Evolutionary conservation across 2,888 invertebrate genomes (phyloP).

Genomic region (Acleris sparsana): DNA sequence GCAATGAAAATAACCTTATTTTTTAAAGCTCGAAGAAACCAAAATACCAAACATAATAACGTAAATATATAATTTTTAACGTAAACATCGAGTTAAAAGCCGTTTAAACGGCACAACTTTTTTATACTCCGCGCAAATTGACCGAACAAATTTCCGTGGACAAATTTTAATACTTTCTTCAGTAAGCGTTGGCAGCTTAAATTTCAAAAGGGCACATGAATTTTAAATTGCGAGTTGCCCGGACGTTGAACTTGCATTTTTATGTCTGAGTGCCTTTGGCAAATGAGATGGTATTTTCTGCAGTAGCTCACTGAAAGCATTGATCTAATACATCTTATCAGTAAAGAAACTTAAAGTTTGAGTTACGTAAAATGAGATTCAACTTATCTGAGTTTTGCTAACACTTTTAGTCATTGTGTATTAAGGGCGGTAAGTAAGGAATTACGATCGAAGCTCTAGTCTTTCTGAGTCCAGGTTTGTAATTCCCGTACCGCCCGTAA

Average conservation of each 20-base stretch:
- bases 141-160: slow-evolving; percentile 3
- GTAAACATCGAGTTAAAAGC: slow-evolving; percentile 2
- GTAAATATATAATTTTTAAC: not conserved
- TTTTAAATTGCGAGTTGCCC: slow-evolving; percentile 21
- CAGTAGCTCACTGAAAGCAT: not conserved
- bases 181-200: slow-evolving; percentile 10
- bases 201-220: slow-evolving; percentile 24
- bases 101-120: not conserved
- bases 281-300: slow-evolving; percentile 17
- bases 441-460: too few species aligned
- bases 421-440: too few species aligned
- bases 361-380: too few species aligned
- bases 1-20: too few species aligned
- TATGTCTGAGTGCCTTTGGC: slow-evolving; percentile 6
- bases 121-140: slow-evolving; percentile 2
- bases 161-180: slow-evolving; percentile 1
- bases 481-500: too few species aligned
- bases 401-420: too few species aligned
- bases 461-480: too few species aligned
- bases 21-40: too few species aligned
- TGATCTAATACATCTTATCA: not conserved
- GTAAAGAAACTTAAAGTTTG: too few species aligned
- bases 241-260: slow-evolving; percentile 12
- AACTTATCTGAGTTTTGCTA: too few species aligned
- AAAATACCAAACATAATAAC: not conserved